Percentiles rank a stretch among this genome's conserved stretches.
These are phyloP conservation scores for Nothura maculosa DNA, from an alignment of 2,797 vertebrate species.

Conservation along the genomic window DNA sequence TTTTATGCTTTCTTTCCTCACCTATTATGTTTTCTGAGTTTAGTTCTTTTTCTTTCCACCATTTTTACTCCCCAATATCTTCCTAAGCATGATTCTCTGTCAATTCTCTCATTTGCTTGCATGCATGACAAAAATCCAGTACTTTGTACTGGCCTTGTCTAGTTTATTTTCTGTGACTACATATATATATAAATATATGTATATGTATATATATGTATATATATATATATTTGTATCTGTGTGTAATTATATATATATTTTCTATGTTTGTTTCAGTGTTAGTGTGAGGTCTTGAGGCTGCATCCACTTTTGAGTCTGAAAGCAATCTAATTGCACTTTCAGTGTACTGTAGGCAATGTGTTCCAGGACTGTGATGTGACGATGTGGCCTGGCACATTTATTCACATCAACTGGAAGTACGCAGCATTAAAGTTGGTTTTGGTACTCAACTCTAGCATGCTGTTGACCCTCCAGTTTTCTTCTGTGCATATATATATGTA, in stretches of 20 bases:
- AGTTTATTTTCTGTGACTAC: constrained; percentile 76
- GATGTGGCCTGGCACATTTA: constrained; percentile 86
- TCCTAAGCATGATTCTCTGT: constrained; percentile 78
- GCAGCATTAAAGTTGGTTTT: constrained; percentile 85
- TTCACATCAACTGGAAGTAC: constrained; percentile 91
- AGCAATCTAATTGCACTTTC: constrained; percentile 77
- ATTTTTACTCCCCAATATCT: constrained; percentile 21
- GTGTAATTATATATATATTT: constrained; percentile 60
- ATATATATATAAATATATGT: constrained; percentile 17
- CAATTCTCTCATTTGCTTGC: constrained; percentile 82
- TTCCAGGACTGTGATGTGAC: constrained; percentile 87
- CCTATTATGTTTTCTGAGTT: not conserved
- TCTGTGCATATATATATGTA: constrained; percentile 82
- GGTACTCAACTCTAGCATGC: constrained; percentile 85
- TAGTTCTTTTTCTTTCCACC: not conserved
- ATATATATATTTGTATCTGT: constrained; percentile 52
- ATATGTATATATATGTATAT: constrained; percentile 5
- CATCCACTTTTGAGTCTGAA: constrained; percentile 81
- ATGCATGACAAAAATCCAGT: constrained; percentile 87
- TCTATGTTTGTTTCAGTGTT: constrained; percentile 77
- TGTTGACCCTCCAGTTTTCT: constrained; percentile 84
- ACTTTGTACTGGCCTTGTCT: constrained; percentile 75
- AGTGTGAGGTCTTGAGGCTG: constrained; percentile 82
- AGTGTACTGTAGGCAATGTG: constrained; percentile 78
- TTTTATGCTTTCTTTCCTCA: constrained; percentile 1